Evolutionary conservation across 2,797 vertebrate genomes (phyloP).

Genomic region (Melanotaenia nigrans): DNA sequence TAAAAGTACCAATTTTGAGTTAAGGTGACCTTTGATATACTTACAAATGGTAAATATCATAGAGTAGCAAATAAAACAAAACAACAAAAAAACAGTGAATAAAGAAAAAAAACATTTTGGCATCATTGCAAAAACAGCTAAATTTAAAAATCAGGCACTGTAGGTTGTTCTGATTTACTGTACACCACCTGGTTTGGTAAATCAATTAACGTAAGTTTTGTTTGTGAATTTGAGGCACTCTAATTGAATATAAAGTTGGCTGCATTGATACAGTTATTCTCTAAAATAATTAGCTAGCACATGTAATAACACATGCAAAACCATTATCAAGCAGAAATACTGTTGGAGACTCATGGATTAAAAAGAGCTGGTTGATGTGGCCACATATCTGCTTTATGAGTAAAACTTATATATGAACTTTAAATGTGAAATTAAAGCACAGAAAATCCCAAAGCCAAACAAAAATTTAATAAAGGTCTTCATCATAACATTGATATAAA

Average conservation of each 20-base stretch:
- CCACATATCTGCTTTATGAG: not conserved
- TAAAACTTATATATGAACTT: conserved; percentile 1
- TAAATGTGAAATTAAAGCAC: conserved; percentile 12
- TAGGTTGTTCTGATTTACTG: not conserved
- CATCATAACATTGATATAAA: conserved; percentile 72
- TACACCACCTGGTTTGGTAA: not conserved
- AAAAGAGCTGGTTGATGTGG: too few relatives aligned
- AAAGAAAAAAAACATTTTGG: too few relatives aligned
- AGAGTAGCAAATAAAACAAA: not conserved
- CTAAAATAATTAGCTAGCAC: too few relatives aligned
- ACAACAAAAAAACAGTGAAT: not conserved
- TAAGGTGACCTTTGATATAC: not conserved
- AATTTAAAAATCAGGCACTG: not conserved
- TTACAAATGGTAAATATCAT: not conserved
- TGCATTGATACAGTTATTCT: too few relatives aligned
- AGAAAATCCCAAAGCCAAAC: conserved; percentile 52
- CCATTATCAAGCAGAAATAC: too few relatives aligned
- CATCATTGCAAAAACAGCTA: not conserved
- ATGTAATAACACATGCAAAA: too few relatives aligned
- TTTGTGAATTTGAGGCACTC: too few relatives aligned
- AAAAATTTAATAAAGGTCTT: conserved; percentile 73
- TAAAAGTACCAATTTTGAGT: too few relatives aligned
- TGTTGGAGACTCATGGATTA: too few relatives aligned
- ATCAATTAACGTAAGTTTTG: not conserved
- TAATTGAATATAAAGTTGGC: too few relatives aligned